Base-by-base conservation (phyloP, 2,888 invertebrate genomes). In the Empis stercorea region DNA sequence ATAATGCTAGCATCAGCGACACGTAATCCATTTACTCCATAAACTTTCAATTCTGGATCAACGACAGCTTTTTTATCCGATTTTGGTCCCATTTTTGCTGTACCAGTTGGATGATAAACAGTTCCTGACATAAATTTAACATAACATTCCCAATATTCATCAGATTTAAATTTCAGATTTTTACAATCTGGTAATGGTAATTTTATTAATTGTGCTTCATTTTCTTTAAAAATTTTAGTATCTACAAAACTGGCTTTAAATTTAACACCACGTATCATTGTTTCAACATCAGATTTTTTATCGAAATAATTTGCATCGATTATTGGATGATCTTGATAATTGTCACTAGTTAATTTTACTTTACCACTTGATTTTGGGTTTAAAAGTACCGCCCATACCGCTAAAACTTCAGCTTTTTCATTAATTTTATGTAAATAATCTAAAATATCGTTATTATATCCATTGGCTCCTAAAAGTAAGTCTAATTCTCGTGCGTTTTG, bases 1-100 rank as follows among this genome's bases (percentile, higher is more conserved):
- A 89, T 88, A 32, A 91, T 75, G 55, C 87, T 87, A 1, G 81
- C 85, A 61, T 91, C 89, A 6, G 85, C 75, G 0, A 91, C 83
- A 14, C 89, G 72, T 9, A 91, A 70, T n/a, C 76, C 75, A 9
- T 66, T 62, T 0, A 87, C 68, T 1, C 80, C 80, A 41, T 70
- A 68, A 6, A 80, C 75, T 10, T 71, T 60, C 48, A 76, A 63
- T 13, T 71, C 57, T 1, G 66, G 53, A 55, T 74, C 71, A 1
- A 79, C 75, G 0, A 80, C 79, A 1, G 75, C 66, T 0, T 55
- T 55, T 0, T 59, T 56, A 56, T 76, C 74, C 0, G 52, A 47
- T 1, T 53, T 49, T 1, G 67, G 63, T 0, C 81, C 84, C 81
- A 85, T 85, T 63, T 78, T 79, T 43, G 76, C 76, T 1, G 81